Base-by-base conservation (phyloP, 2,113 vertebrate genomes). In the Heteronetta atricapilla region DNA sequence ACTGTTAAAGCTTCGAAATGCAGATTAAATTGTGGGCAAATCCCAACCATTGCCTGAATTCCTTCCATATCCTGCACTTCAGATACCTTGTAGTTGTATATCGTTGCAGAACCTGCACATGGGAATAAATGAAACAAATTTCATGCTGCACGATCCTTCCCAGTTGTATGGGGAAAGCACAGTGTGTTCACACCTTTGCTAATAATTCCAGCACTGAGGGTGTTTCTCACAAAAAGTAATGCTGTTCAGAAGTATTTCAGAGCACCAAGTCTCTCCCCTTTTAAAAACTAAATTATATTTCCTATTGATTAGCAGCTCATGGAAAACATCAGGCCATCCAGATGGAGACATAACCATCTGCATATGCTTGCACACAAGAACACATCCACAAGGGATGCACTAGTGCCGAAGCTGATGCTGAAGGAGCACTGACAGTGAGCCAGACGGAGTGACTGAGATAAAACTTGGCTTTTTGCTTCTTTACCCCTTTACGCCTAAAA, bases 21-120 rank as follows among this genome's bases (percentile, higher is more conserved):
- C 81, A 99, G 98, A 94, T 99, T 99, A 93, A 98, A 98, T 8
- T 99, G 99, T 8, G 99, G 99, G 70, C 99, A 99, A 76, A 99
- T 77, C 79, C 99, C 99, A 82, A 98, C 97, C 91, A 98, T 98
- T 86, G 97, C 97, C 93, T 96, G 98, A 92, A 99, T 96, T 58
- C 98, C 97, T 8, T 98, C 96, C 25, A 96, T 90, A 3, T 98
- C 98, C 2, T 97, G 94, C 1, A 97, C 88, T 94, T 99, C 98
- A 1, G 98, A 97, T 44, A 98, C 97, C 0, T 93, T 94, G 34
- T 98, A 97, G 82, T 97, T 97, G 77, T 98, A 99, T 82, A 99
- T 98, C 66, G 42, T 96, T 66, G 98, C 98, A 1, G 98, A 98
- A 75, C 99, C 98, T 99, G 82, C 18, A 63, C 17, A 13, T 4